Percentiles rank a stretch among this genome's conserved stretches.
Evolutionary conservation across 2,797 vertebrate species (phyloP).

Genomic region (Pseudomugil gertrudae): DNA sequence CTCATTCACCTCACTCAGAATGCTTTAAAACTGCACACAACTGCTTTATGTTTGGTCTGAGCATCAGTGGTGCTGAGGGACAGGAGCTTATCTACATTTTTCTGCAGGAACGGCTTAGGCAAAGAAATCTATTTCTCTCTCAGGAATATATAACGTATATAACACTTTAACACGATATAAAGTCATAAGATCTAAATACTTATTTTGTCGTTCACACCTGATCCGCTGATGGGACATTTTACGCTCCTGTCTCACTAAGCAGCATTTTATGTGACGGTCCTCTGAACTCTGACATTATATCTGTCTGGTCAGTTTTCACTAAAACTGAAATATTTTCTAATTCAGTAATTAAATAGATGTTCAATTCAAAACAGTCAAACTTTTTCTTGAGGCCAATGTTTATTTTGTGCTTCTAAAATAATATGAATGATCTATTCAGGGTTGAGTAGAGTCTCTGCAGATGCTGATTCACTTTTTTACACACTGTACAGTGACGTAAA

Average conservation of each 20-base stretch:
- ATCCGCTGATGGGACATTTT: background rate
- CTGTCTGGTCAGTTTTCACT: too few relatives aligned
- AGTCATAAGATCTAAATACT: background rate
- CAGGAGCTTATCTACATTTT: slow-evolving; percentile 23
- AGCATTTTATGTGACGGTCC: background rate
- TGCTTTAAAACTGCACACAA: background rate
- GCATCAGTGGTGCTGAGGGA: slow-evolving; percentile 14
- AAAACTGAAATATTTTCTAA: too few relatives aligned
- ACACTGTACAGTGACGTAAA: too few relatives aligned
- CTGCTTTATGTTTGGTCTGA: slow-evolving; percentile 8
- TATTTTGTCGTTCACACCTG: background rate
- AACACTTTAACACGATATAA: background rate
- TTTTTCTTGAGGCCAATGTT: too few relatives aligned
- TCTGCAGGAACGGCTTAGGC: slow-evolving; percentile 6
- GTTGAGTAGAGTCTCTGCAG: too few relatives aligned
- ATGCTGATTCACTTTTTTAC: too few relatives aligned
- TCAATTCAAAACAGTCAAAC: too few relatives aligned
- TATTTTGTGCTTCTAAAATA: too few relatives aligned
- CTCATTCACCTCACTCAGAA: background rate
- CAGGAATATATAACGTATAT: too few relatives aligned
- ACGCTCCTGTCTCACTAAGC: background rate
- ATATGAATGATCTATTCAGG: too few relatives aligned
- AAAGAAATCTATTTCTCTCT: slow-evolving; percentile 18
- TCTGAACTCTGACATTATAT: too few relatives aligned
- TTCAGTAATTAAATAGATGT: too few relatives aligned